These are phyloP conservation scores for Dasyornis broadbenti DNA, from an alignment of 2,113 vertebrate species.

Conservation along the genomic window DNA sequence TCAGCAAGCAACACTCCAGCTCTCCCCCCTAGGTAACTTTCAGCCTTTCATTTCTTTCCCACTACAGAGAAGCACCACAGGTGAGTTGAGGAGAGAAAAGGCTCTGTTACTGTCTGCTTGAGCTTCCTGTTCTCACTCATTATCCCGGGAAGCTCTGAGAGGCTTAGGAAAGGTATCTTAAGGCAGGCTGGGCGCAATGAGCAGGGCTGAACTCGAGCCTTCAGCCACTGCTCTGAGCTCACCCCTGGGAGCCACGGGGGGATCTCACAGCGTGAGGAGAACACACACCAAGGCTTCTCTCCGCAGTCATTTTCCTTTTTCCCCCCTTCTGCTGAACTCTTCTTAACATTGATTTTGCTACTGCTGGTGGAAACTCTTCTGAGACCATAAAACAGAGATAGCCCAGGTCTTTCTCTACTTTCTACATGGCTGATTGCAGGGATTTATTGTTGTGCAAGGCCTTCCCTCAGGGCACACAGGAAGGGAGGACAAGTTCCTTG, in stretches of 20 bases:
- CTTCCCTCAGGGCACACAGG: neutral
- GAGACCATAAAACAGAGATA: neutral
- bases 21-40: neutral
- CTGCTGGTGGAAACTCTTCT: neutral
- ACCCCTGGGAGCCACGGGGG: fast-evolving
- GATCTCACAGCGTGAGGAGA: neutral
- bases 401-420: neutral
- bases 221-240: neutral
- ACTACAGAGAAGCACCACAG: neutral
- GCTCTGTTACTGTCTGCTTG: neutral
- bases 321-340: neutral
- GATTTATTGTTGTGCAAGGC: slow-evolving; percentile 9
- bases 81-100: neutral
- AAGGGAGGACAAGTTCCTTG: slow-evolving; percentile 40
- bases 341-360: neutral
- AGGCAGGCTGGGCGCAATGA: neutral
- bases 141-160: neutral
- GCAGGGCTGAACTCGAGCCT: neutral
- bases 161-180: too few species aligned
- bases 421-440: neutral
- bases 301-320: neutral
- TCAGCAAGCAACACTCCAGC: neutral
- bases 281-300: neutral
- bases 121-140: neutral
- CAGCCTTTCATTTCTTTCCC: neutral